Evolutionary conservation across 2,888 invertebrate species (phyloP), one percentile per base, ranked within the genome.

Genomic region (Himalopsyche kuldschensis): DNA sequence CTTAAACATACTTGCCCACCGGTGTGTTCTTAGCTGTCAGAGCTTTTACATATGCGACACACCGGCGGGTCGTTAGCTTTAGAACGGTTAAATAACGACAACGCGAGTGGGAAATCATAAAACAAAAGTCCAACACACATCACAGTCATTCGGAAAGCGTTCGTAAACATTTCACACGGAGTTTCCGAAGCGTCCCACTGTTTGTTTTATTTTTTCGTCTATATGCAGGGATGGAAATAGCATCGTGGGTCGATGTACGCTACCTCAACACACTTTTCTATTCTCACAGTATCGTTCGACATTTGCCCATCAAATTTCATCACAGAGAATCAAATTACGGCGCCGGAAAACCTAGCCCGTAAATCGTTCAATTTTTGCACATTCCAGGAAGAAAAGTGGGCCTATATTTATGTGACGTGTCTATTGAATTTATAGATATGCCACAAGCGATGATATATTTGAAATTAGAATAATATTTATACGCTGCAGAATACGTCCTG

Each of bases 191-290:
- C 27, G 69, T 27, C 69, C 11, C 27, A 69, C 27, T 30, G 8
- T 4, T 30, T 27, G 30, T 0, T 27, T 69, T 69, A 69, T 81
- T 81, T 77, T 80, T 47, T 76, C 48, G 77, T 81, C 77, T 81
- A 75, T 35, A 35, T 47, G 48, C 27, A 32, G 55, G 10, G 80
- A 32, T 81, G 76, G 55, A 81, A 81, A 81, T 81, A 81, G 81
- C 81, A 35, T 77, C 77, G 77, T 35, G 55, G 81, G 81, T 81
- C 81, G 81, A 76, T 76, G 81, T 31, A 76, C 81, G 76, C 48
- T 30, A 27, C 30, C 69, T 6, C 10, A 30, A 4, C 69, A 11
- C 10, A 8, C 24, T 30, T 69, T 69, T 27, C 69, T 69, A 41
- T 41, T 15, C 69, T 69, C 24, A 69, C 10, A n/a, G 11, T 30